Conservation (phyloP, 2,113 vertebrate species). For the Sakesphorus luctuosus region DNA sequence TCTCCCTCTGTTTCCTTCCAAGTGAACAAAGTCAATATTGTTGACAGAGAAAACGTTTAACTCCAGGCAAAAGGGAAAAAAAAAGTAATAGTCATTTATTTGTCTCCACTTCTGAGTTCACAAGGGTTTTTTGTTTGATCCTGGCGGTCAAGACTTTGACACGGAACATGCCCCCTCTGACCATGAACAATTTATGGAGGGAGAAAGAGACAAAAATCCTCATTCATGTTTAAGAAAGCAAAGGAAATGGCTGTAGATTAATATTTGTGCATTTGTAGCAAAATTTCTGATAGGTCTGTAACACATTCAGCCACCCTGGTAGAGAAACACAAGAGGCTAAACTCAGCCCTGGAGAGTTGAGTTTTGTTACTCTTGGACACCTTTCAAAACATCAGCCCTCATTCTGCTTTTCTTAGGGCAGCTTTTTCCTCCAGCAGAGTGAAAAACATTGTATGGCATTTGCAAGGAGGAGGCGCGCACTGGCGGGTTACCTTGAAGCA, state of each 20-base stretch:
- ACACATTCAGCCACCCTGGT: conserved; percentile 71
- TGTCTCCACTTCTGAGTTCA: conserved; percentile 80
- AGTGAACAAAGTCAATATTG: conserved; percentile 87
- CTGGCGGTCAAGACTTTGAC: conserved; percentile 82
- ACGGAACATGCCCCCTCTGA: conserved; percentile 86
- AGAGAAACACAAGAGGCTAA: conserved; percentile 72
- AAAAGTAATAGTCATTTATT: conserved; percentile 81
- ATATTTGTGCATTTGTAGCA: conserved; percentile 71
- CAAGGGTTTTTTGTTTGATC: conserved; percentile 83
- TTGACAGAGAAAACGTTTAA: conserved; percentile 81
- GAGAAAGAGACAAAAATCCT: conserved; percentile 80
- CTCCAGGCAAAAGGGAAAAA: conserved; percentile 69
- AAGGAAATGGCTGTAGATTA: conserved; percentile 80
- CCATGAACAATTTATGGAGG: conserved; percentile 84
- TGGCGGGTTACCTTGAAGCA: conserved; percentile 32
- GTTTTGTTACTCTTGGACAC: conserved; percentile 79
- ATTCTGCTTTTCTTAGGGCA: conserved; percentile 67
- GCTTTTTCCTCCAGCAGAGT: conserved; percentile 66
- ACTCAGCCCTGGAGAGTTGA: conserved; percentile 70
- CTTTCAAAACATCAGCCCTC: conserved; percentile 75
- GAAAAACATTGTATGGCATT: conserved; percentile 56
- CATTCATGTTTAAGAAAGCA: conserved; percentile 79
- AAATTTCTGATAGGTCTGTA: conserved; percentile 73
- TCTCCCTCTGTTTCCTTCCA: conserved; percentile 77
- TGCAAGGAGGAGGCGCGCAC: background rate